A percentile compares a stretch with the other conserved stretches of the same genome.
Evolutionary conservation across 92 coral and sea anemone genomes (phyloP).

Genomic region (Parazoanthus atlanticus): DNA sequence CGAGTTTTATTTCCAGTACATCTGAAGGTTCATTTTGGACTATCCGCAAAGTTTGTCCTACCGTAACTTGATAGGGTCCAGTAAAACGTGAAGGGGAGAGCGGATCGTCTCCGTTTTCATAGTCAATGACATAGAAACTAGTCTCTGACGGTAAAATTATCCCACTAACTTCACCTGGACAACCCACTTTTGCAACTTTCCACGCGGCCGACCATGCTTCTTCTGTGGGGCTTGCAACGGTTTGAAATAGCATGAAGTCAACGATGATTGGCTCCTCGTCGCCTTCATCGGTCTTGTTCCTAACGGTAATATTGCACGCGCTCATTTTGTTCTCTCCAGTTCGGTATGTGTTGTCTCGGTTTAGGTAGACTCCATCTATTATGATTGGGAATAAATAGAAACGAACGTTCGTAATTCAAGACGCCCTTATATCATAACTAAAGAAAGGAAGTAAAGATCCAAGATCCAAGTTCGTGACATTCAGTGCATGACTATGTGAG

Average conservation of each 20-base stretch:
- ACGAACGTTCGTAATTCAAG: background rate
- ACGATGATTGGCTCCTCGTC: background rate
- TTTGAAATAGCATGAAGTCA: slow-evolving; percentile 14
- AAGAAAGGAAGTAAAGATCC: too few relatives aligned
- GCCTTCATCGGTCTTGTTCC: slow-evolving; percentile 8
- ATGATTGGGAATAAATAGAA: too few relatives aligned
- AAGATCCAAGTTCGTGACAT: too few relatives aligned
- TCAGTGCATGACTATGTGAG: too few relatives aligned
- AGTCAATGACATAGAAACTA: background rate
- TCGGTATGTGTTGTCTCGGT: background rate
- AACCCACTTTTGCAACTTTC: slow-evolving; percentile 9
- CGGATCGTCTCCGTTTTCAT: background rate
- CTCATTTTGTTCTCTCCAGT: slow-evolving; percentile 8
- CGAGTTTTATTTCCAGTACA: background rate
- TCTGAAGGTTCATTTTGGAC: background rate
- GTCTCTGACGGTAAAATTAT: slow-evolving; percentile 12
- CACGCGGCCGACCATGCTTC: background rate
- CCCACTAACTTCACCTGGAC: background rate
- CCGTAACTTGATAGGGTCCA: background rate
- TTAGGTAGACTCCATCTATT: background rate
- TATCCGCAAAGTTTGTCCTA: background rate
- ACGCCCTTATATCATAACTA: background rate
- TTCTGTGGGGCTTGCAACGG: background rate
- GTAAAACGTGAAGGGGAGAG: slow-evolving; percentile 1
- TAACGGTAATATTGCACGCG: background rate